Conservation (phyloP, 2,888 invertebrate genomes). For the Morpho achilles region DNA sequence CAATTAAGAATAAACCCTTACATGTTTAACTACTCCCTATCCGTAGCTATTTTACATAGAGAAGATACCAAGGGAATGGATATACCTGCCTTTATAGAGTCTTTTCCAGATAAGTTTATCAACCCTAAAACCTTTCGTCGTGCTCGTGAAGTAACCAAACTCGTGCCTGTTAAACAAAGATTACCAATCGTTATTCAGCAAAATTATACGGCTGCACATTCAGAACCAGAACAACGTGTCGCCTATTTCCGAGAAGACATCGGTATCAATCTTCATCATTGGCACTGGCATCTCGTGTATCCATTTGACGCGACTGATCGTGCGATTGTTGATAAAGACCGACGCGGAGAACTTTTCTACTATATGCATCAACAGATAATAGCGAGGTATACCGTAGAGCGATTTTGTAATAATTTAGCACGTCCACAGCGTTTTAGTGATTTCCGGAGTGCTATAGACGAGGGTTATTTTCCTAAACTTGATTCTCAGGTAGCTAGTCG, state of each 20-base stretch:
- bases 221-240: slow-evolving; percentile 88
- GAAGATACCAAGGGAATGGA: slow-evolving; percentile 83
- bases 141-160: slow-evolving; percentile 83
- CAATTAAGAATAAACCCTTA: slow-evolving; percentile 86
- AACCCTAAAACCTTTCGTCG: slow-evolving; percentile 85
- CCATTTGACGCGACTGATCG: slow-evolving; percentile 83
- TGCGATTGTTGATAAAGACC: slow-evolving; percentile 83
- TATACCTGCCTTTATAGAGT: slow-evolving; percentile 86
- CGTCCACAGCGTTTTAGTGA: slow-evolving; percentile 82
- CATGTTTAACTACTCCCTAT: slow-evolving; percentile 86
- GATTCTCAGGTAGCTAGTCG: slow-evolving; percentile 87
- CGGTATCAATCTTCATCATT: slow-evolving; percentile 92
- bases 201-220: slow-evolving; percentile 86
- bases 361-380: slow-evolving; percentile 88
- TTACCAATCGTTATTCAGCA: slow-evolving; percentile 83
- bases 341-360: slow-evolving; percentile 88
- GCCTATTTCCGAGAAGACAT: slow-evolving; percentile 93
- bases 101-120: slow-evolving; percentile 90
- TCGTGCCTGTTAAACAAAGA: slow-evolving; percentile 80
- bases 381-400: slow-evolving; percentile 86
- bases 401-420: slow-evolving; percentile 84
- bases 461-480: slow-evolving; percentile 92
- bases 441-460: slow-evolving; percentile 83
- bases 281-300: slow-evolving; percentile 95
- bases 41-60: slow-evolving; percentile 84